Conservation (phyloP, 2,113 vertebrate genomes). For the Dromiciops gliroides region DNA sequence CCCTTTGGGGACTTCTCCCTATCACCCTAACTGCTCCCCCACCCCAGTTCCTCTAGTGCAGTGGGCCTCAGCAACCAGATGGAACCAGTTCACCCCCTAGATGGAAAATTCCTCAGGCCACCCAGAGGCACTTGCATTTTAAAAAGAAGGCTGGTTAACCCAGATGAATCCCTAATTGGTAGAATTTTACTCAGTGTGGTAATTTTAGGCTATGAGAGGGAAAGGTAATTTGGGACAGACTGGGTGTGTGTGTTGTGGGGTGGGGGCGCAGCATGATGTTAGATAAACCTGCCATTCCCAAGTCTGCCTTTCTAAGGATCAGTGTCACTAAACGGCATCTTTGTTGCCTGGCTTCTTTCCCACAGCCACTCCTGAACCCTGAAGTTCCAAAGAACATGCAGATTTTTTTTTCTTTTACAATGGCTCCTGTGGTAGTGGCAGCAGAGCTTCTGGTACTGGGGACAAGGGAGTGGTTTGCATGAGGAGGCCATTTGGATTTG, state of each 20-base stretch:
- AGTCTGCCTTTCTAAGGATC: neutral
- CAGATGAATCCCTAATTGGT: neutral
- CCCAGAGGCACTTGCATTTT: neutral
- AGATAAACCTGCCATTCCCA: neutral
- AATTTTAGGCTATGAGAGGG: neutral
- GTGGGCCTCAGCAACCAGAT: neutral
- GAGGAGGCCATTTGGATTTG: neutral
- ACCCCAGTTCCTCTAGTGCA: neutral
- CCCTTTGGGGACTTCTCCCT: neutral
- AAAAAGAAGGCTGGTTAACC: neutral
- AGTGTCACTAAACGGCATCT: neutral
- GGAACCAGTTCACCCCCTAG: neutral
- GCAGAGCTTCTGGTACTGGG: neutral
- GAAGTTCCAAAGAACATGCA: neutral
- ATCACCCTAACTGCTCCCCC: neutral
- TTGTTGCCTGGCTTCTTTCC: neutral
- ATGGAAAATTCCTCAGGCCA: neutral
- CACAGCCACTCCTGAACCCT: neutral
- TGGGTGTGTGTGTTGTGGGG: neutral
- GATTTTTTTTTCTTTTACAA: neutral
- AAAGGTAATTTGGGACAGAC: neutral
- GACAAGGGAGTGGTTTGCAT: neutral
- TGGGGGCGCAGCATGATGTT: neutral
- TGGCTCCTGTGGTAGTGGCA: neutral
- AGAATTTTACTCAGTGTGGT: neutral